Evolutionary conservation across 2,113 vertebrate genomes (phyloP), one percentile per base, ranked within the genome.

Genomic region (Lates calcarifer): DNA sequence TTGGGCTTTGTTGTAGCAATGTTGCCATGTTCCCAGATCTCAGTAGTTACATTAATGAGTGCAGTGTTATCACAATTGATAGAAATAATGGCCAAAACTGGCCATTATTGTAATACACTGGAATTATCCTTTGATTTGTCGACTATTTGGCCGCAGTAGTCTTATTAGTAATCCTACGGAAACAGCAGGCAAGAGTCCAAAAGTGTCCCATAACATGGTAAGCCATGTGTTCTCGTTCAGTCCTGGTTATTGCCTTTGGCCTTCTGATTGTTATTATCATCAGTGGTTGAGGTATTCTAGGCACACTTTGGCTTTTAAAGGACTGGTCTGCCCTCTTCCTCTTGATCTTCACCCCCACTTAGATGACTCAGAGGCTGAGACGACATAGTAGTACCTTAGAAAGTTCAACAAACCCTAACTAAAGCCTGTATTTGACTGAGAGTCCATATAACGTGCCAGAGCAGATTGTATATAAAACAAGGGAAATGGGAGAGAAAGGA

Each of bases 341-440:
- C 71, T 66, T 77, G 63, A 88, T 90, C 89, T 77, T 83, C 55
- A 84, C 53, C 85, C 53, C 66, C 74, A 76, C 82, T 89, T 82
- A 82, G 84, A 83, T 85, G 89, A 89, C 70, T 92, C 90, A 87
- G 71, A 83, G 62, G 69, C 82, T 49, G 39, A 83, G 79, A 64
- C 63, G 69, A 87, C 10, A 11, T 53, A 74, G 64, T 58, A 69
- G 74, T 62, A 64, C 79, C 81, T 84, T 65, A 72, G 47, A 81
- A 73, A 68, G 66, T 51, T 79, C 77, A 82, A 79, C 74, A 84
- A 76, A 80, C 76, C 61, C 76, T 31, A 39, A 73, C 72, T 72
- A 6, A 79, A 85, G 74, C 29, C 74, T 51, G 62, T 11, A 17
- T 63, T 79, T 84, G 64, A 86, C 74, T 73, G 65, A 83, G 81